Base-by-base conservation (phyloP, 2,797 vertebrate genomes). In the Diplodus puntazzo region DNA sequence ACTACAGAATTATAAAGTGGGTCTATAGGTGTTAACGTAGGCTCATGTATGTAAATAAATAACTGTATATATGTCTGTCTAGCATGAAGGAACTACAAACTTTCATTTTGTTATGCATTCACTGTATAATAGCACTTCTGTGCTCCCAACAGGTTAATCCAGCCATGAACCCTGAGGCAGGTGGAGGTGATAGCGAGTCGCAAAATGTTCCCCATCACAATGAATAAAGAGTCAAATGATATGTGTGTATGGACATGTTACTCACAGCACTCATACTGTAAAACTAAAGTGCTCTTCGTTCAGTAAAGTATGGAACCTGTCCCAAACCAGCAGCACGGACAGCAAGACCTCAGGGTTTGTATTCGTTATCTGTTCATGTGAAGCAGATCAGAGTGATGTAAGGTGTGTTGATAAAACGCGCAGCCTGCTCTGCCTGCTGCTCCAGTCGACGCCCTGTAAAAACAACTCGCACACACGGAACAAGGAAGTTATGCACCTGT, bases 401-500 rank as follows among this genome's bases (percentile, higher is more conserved):
- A 46, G 43, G 25, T 45, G 50, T 14, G 30, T 0, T 2, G 1
- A 39, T 17, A 16, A 39, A n/a, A 27, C 16, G 17, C 16, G 11
- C 45, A 59, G 23, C 48, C 4, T 11, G 59, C 3, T 20, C 23
- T 58, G 13, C 42, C 5, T 3, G 9, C 34, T 49, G 61, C 12
- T 39, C 30, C 5, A 12, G 67, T 18, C 21, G 18, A 76, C 88
- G 81, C 81, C 81, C 81, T 18, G 30, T 14, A 17, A 45, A 39
- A 69, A 63, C 45, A 53, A 68, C 50, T 18, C 3, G 5, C 14
- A 21, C 3, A 73, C 20, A 11, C 85, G 89, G 86, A 92, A 92
- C 74, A 64, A 86, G 91, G 91, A 92, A 92, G 91, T 88, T 1
- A 1, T 60, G 21, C 75, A 88, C 82, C 79, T 89, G 90, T 46